Evolutionary conservation across 1,140 invertebrate genomes (phyloP), one percentile per base, ranked within the genome.

Genomic region (Dreissena rostriformis): DNA sequence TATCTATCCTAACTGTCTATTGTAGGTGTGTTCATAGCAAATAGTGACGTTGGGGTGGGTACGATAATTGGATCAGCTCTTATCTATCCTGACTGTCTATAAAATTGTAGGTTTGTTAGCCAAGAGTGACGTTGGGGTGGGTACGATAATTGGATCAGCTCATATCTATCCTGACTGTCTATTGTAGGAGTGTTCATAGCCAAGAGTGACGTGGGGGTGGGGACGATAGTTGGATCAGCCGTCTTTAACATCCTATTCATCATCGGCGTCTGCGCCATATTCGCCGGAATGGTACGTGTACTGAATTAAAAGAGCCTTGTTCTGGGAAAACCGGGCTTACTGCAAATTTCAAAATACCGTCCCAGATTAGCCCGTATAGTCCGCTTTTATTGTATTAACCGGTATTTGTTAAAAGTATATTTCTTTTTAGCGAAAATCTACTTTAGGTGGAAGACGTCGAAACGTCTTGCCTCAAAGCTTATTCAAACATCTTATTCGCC

Each of bases 231-330:
- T 1, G 97, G 97, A 0, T 97, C 96, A 0, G 96, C 97, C 0
- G 96, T 98, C 65, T 98, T 98, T 90, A 98, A 98, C 87, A 96
- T 97, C 0, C 95, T 98, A 4, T 96, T 96, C 28, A 97, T 98
- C 0, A 96, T 97, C 0, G 96, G 96, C 0, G 94, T 97, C 17
- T 97, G 97, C 22, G 96, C 96, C 6, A 91, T 98, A 6, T 96
- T 96, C 22, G 96, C 97, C 4, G 93, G 95, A 49, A 93, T 95
- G 93, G 97, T 98, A 95, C 94, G 94, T 76, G 14, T 39, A 39
- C 39, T 39, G 2, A 39, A 2, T 5, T 39, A 5, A 39, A 39
- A 5, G 39, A 5, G 2, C 39, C 39, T 39, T 8, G 39, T 8
- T 39, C 39, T 39, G 39, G 39, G 28, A 17, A 24, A 71, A 52